Conservation (phyloP, 1,140 invertebrate genomes). For the Ridgeia piscesae region DNA sequence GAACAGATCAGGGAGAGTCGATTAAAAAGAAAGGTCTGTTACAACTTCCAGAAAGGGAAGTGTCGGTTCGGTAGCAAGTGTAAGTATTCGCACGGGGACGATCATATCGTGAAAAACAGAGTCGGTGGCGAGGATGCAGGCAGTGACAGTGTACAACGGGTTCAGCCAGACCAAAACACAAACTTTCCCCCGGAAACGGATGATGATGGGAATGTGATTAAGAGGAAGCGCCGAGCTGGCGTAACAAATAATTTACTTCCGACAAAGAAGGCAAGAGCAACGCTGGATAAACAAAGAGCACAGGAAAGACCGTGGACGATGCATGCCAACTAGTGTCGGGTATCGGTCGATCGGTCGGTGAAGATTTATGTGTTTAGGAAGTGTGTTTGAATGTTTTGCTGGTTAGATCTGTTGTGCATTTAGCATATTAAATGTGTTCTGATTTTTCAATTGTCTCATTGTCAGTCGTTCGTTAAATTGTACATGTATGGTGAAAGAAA, state of each 20-base stretch:
- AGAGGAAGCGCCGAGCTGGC: slow-evolving; percentile 76
- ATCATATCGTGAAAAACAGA: slow-evolving; percentile 47
- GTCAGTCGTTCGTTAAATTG: not conserved
- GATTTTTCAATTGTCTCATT: not conserved
- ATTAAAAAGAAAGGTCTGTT: slow-evolving; percentile 84
- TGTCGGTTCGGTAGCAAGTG: slow-evolving; percentile 91
- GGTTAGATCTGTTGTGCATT: too few species aligned
- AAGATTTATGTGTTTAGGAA: not conserved
- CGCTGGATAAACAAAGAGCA: slow-evolving; percentile 68
- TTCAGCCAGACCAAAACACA: not conserved
- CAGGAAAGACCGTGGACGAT: slow-evolving; percentile 60
- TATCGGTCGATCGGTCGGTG: too few species aligned
- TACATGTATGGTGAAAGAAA: too few species aligned
- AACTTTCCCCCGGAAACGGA: slow-evolving; percentile 33
- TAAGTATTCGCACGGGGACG: slow-evolving; percentile 87
- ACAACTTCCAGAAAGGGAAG: slow-evolving; percentile 87
- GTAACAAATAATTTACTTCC: slow-evolving; percentile 76
- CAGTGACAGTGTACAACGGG: not conserved
- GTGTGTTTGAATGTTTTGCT: not conserved
- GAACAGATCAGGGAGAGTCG: slow-evolving; percentile 70
- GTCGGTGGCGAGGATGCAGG: not conserved
- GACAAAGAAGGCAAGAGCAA: slow-evolving; percentile 81
- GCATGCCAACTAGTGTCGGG: slow-evolving; percentile 19
- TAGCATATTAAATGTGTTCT: not conserved
- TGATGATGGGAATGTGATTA: slow-evolving; percentile 41